Conservation (phyloP, 2,797 vertebrate genomes). For the Cyclura pinguis region DNA sequence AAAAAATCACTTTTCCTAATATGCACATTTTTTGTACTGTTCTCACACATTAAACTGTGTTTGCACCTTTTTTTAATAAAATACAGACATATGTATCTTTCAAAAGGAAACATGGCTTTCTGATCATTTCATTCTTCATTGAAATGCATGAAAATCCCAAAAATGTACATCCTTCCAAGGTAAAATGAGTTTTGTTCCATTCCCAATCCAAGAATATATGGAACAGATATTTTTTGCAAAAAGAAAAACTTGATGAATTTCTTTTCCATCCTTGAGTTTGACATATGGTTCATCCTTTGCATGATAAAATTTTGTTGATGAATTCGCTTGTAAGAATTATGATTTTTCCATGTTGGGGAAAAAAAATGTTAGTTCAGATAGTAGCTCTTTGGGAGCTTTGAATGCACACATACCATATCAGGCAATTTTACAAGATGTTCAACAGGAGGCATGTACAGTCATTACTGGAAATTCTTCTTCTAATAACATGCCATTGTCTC, state of each 20-base stretch:
- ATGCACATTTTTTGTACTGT: no score
- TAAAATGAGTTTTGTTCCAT: neutral
- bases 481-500: neutral
- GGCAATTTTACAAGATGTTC: neutral
- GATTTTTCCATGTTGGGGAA: neutral
- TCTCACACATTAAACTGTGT: no score
- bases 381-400: neutral
- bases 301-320: neutral
- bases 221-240: neutral
- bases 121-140: no score
- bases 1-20: no score
- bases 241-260: neutral
- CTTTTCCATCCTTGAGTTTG: no score
- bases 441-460: neutral
- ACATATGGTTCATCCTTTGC: neutral
- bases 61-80: no score
- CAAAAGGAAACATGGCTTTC: no score
- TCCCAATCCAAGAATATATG: neutral
- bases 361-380: neutral
- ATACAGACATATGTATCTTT: no score
- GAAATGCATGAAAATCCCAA: neutral
- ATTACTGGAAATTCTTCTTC: neutral
- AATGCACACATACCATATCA: neutral
- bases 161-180: neutral
- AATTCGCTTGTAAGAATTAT: neutral